Evolutionary conservation across 2,888 invertebrate species (phyloP), one percentile per base, ranked within the genome.

Genomic region (Geotrupes spiniger): DNA sequence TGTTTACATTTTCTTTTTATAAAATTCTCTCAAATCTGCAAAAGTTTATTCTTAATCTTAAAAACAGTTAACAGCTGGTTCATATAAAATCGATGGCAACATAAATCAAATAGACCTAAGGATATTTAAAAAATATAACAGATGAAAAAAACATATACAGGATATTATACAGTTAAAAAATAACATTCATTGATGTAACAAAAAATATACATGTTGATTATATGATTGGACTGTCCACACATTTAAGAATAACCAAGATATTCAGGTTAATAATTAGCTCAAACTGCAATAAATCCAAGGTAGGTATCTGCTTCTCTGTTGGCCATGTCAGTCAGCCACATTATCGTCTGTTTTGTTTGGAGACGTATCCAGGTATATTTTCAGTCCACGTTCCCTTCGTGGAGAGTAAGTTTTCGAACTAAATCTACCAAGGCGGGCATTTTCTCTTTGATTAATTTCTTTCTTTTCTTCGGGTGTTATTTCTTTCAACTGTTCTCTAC

Each of bases 351-450:
- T 59, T 62, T 73, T 72, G 53, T 66, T 66, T 38, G 73, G 72
- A 54, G 72, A 70, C 49, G 75, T 71, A 62, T 85, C 84, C 59
- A 85, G 72, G 69, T 86, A 84, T 59, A 89, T 89, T 74, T 85
- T 87, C 41, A 88, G 74, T 21, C 84, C 85, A 61, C 79, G 77
- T 68, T 88, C 88, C 61, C 82, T 81, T 38, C 86, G 76, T 28
- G 82, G 82, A 47, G 82, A 82, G 62, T 78, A 79, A 15, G 69
- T 68, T 49, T 73, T 72, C 43, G 74, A 66, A 38, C 59, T 60
- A 46, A 74, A 60, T 53, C 74, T 74, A 54, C 78, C 77, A 50
- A 79, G 63, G 21, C 78, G 72, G 29, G 71, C 67, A 65, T 78
- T 81, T 65, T 85, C 84, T 65, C 76, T 80, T 52, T 75, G 75